phyloP scores from a whole-genome alignment of 2,113 vertebrate genomes.

The Bujurquina vittata region DNA sequence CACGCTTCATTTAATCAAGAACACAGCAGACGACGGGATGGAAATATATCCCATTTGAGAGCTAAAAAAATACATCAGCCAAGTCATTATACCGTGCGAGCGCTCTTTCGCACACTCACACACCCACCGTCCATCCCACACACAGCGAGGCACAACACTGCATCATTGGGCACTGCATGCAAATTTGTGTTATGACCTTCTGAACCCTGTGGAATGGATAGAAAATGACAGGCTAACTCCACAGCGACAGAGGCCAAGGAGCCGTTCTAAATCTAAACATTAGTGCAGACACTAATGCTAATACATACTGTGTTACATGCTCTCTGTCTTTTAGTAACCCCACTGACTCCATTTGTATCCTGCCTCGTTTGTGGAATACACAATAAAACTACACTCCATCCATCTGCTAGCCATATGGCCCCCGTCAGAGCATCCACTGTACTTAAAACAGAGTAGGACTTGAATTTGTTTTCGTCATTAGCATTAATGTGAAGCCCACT shows the following conservation, averaged over 20 bases:
- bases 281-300: slow-evolving; percentile 39
- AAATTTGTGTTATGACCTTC: slow-evolving; percentile 64
- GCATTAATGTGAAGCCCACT: slow-evolving; percentile 32
- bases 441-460: slow-evolving; percentile 43
- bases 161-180: slow-evolving; percentile 60
- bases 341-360: slow-evolving; percentile 65
- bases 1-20: slow-evolving; percentile 71
- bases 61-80: slow-evolving; percentile 67
- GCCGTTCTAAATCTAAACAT: slow-evolving; percentile 55
- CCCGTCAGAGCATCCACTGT: slow-evolving; percentile 24
- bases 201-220: slow-evolving; percentile 56
- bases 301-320: slow-evolving; percentile 31
- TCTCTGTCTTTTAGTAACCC: slow-evolving; percentile 47
- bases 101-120: neutral
- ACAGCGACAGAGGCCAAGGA: slow-evolving; percentile 33
- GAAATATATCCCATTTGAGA: slow-evolving; percentile 66
- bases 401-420: slow-evolving; percentile 50
- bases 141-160: slow-evolving; percentile 34
- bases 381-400: slow-evolving; percentile 58
- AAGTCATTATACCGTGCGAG: slow-evolving; percentile 55
- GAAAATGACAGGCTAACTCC: slow-evolving; percentile 41
- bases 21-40: slow-evolving; percentile 55
- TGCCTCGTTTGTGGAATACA: slow-evolving; percentile 54
- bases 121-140: slow-evolving; percentile 36
- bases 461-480: slow-evolving; percentile 46